These are phyloP conservation scores for Calypte anna DNA, from an alignment of 2,113 vertebrate genomes.

Conservation along the genomic window DNA sequence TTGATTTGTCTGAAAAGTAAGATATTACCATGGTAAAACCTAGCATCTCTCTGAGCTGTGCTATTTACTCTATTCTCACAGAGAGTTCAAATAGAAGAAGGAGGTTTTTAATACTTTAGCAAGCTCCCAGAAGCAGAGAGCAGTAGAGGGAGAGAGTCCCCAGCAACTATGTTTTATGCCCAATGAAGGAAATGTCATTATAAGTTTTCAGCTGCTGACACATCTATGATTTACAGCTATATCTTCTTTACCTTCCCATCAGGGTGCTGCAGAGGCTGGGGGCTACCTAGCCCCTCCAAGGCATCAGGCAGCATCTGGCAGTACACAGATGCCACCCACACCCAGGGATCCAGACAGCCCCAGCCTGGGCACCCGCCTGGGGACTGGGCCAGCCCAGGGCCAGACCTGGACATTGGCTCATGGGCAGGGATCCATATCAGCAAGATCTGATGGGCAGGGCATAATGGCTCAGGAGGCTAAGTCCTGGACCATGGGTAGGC, in stretches of 20 bases:
- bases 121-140: background rate
- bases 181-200: background rate
- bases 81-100: background rate
- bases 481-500: background rate
- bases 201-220: background rate
- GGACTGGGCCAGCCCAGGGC: background rate
- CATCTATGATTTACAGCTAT: background rate
- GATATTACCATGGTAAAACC: background rate
- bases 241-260: background rate
- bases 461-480: background rate
- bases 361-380: background rate
- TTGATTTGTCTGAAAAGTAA: constrained; percentile 61
- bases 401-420: background rate
- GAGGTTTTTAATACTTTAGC: background rate
- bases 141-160: background rate
- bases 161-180: background rate
- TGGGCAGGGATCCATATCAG: no score
- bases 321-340: background rate
- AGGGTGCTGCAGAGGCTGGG: rapidly evolving
- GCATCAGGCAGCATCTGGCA: background rate
- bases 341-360: rapidly evolving
- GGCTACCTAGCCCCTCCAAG: background rate
- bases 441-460: background rate
- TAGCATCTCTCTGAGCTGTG: background rate
- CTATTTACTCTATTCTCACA: background rate